Percentiles rank a stretch among this genome's conserved stretches.
Conservation (phyloP, 2,113 vertebrate genomes). For the Scomber japonicus region DNA sequence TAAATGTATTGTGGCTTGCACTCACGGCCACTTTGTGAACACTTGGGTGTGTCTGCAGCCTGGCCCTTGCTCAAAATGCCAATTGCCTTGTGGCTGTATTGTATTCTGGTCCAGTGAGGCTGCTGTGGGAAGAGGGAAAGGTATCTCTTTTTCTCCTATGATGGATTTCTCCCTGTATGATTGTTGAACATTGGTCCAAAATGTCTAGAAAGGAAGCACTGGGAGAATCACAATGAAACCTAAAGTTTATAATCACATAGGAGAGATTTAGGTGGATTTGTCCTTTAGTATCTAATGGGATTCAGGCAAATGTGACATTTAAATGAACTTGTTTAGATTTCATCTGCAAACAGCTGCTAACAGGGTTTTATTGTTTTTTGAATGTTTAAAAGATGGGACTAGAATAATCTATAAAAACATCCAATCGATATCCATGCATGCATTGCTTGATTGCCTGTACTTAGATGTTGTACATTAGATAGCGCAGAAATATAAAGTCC, state of each 20-base stretch:
- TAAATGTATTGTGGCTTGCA: slow-evolving; percentile 25
- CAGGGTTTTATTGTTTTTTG: background rate
- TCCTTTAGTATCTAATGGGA: slow-evolving; percentile 11
- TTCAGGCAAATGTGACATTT: slow-evolving; percentile 28
- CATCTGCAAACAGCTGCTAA: slow-evolving; percentile 42
- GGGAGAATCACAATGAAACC: background rate
- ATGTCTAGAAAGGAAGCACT: background rate
- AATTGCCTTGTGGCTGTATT: slow-evolving; percentile 30
- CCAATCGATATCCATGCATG: slow-evolving; percentile 48
- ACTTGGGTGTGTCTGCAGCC: slow-evolving; percentile 21
- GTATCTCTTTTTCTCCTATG: slow-evolving; percentile 23
- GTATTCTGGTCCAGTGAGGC: slow-evolving; percentile 29
- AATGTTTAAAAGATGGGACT: slow-evolving; percentile 19
- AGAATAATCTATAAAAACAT: slow-evolving; percentile 62
- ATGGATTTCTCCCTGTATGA: slow-evolving; percentile 11
- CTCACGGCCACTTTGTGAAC: slow-evolving; percentile 19
- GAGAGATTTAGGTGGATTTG: background rate
- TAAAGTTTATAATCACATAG: background rate
- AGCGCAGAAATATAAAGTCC: slow-evolving; percentile 39
- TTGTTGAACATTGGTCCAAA: slow-evolving; percentile 3
- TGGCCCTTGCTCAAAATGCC: slow-evolving; percentile 34
- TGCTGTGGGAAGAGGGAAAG: background rate
- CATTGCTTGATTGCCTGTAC: slow-evolving; percentile 30
- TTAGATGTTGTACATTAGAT: slow-evolving; percentile 22
- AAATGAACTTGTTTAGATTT: slow-evolving; percentile 49